Evolutionary conservation across 2,888 invertebrate genomes (phyloP).

Genomic region (Sinodicranocentrus sp.): DNA sequence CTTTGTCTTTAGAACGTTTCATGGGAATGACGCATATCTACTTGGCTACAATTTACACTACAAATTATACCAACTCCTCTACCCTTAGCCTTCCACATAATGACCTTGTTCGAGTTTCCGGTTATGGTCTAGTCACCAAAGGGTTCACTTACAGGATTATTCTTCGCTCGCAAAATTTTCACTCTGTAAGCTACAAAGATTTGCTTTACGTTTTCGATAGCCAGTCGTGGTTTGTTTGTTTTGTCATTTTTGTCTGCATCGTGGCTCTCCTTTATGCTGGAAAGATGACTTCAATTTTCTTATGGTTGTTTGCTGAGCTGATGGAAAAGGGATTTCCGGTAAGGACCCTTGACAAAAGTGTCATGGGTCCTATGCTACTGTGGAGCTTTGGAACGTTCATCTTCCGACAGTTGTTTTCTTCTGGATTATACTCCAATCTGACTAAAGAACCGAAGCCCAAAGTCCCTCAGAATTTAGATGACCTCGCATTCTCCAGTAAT

Average conservation of each 20-base stretch:
- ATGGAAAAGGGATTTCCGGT: slow-evolving; percentile 29
- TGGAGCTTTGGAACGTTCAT: slow-evolving; percentile 47
- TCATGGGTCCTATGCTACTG: not conserved
- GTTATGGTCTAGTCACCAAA: slow-evolving; percentile 42
- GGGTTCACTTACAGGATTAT: slow-evolving; percentile 38
- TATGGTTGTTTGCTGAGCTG: slow-evolving; percentile 55
- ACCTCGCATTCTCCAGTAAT: slow-evolving; percentile 25
- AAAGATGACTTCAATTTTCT: slow-evolving; percentile 20
- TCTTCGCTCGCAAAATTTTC: slow-evolving; percentile 22
- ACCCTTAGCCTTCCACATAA: not conserved
- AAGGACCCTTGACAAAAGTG: not conserved
- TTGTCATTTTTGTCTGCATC: not conserved
- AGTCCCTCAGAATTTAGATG: slow-evolving; percentile 24
- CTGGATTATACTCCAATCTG: slow-evolving; percentile 44
- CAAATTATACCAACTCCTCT: too few species aligned
- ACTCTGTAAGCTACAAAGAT: not conserved
- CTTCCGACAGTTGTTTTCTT: slow-evolving; percentile 41
- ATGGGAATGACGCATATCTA: slow-evolving; percentile 34
- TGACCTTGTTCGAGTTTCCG: slow-evolving; percentile 6
- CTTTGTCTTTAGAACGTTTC: slow-evolving; percentile 4
- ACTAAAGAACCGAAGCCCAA: slow-evolving; percentile 16
- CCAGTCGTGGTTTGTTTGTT: not conserved
- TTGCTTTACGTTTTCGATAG: not conserved
- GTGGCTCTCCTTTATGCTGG: not conserved
- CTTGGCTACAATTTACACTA: too few species aligned